These are phyloP conservation scores for Myopa testacea DNA, from an alignment of 2,888 invertebrate species.

Conservation along the genomic window DNA sequence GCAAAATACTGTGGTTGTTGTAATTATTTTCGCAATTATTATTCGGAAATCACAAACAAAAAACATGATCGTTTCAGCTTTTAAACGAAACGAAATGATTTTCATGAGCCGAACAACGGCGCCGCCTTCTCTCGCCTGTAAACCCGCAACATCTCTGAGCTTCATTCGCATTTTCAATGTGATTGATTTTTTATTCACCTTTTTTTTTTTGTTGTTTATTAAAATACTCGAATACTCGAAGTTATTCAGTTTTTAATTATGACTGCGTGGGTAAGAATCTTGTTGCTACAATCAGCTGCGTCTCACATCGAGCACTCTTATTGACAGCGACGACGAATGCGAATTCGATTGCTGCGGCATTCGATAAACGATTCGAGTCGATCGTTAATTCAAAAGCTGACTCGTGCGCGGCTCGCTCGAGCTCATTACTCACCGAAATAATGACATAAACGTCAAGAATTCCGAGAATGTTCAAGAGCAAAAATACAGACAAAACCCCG, in stretches of 20 bases:
- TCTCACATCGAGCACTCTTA: background rate
- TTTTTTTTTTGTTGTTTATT: background rate
- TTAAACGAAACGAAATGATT: too few relatives aligned
- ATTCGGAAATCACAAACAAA: background rate
- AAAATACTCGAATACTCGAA: background rate
- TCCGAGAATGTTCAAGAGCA: background rate
- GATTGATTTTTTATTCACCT: background rate
- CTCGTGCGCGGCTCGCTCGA: background rate
- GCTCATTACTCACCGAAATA: background rate
- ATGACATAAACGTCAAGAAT: background rate
- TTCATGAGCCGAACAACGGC: too few relatives aligned
- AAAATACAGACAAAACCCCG: background rate
- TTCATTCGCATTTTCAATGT: background rate
- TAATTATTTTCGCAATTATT: constrained; percentile 12
- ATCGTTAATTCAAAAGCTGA: constrained; percentile 4
- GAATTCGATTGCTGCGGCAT: background rate
- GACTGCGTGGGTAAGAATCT: constrained; percentile 18
- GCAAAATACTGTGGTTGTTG: background rate
- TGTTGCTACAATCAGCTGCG: background rate
- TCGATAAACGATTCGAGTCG: background rate
- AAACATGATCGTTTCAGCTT: background rate
- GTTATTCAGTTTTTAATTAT: constrained; percentile 8
- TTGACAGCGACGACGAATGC: background rate
- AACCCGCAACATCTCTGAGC: background rate
- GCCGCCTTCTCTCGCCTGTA: background rate